Base-by-base conservation (phyloP, 1,140 invertebrate genomes). In the Brachionus rubens region DNA sequence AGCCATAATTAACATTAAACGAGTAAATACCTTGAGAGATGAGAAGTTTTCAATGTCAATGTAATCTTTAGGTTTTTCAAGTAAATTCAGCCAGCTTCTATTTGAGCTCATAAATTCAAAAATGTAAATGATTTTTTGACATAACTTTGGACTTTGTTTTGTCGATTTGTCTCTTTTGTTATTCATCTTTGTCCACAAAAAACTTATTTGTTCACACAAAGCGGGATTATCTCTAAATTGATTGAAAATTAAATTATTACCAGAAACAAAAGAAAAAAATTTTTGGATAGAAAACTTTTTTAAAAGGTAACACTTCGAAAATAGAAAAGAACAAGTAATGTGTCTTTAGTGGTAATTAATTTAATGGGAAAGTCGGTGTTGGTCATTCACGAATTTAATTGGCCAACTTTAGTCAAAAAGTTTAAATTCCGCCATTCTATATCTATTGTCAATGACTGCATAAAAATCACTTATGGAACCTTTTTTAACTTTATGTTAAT, bases 31-130 rank as follows among this genome's bases (percentile, higher is more conserved):
- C 24, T 36, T 65, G 2, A 65, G 14, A 43, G 36, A 43, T 3
- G 43, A 65, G 19, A 24, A 24, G 2, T 5, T 40, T 10, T 65
- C 10, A 5, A 2, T 3, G 41, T 41, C 24, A 26, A 65, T 46
- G 24, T 24, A 65, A 24, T 65, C 36, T 43, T 65, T 65, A 7
- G 59, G 43, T 21, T 5, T 43, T 43, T 41, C 40, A 14, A 65
- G 1, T 43, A 43, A 36, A 30, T 21, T 41, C 26, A 65, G 21
- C 21, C 10, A 3, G 24, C 59, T 65, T 43, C 36, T 36, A 26
- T 65, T 65, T 2, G 40, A 16, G 43, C 59, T 65, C n/a, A 65
- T 65, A 43, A 65, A 65, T 43, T 65, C 59, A 24, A 65, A 65
- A 14, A 65, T 65, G 16, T 65, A 65, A 65, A 65, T 43, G 10